Conservation (phyloP, 2,888 invertebrate genomes). For the Aelia acuminata region DNA sequence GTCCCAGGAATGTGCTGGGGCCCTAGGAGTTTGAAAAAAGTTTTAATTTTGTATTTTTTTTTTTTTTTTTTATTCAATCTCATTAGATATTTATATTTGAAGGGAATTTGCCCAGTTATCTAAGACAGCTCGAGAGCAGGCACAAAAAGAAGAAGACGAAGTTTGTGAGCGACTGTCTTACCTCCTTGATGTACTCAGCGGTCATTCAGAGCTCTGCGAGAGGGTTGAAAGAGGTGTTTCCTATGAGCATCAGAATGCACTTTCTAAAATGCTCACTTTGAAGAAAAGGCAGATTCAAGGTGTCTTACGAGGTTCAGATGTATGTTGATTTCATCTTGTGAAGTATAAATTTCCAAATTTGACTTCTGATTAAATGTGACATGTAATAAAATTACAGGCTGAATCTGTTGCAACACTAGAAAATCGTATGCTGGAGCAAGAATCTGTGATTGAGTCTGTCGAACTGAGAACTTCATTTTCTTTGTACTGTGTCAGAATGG, state of each 20-base stretch:
- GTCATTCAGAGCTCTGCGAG: conserved; percentile 75
- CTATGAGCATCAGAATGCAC: conserved; percentile 75
- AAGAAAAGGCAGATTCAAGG: conserved; percentile 77
- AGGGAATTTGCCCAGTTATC: conserved; percentile 70
- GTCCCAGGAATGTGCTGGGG: no score
- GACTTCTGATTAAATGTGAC: not conserved
- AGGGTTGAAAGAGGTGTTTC: conserved; percentile 76
- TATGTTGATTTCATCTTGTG: conserved; percentile 68
- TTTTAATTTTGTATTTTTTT: no score
- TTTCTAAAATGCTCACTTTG: conserved; percentile 75
- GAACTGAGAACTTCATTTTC: conserved; percentile 76
- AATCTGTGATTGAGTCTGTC: conserved; percentile 75
- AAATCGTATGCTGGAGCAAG: conserved; percentile 76
- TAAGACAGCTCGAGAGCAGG: conserved; percentile 72
- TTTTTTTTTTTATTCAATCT: not conserved
- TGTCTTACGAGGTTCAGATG: conserved; percentile 74
- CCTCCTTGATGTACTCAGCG: conserved; percentile 73
- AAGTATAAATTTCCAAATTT: not conserved
- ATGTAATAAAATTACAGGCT: conserved; percentile 69
- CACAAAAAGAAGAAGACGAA: conserved; percentile 73
- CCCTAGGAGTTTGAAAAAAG: no score
- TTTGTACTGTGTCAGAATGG: conserved; percentile 76
- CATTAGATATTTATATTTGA: not conserved
- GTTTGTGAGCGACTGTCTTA: conserved; percentile 74
- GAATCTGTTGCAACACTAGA: conserved; percentile 76